Base-by-base conservation (phyloP, 1,140 invertebrate species). In the Drosophila mauritiana region DNA sequence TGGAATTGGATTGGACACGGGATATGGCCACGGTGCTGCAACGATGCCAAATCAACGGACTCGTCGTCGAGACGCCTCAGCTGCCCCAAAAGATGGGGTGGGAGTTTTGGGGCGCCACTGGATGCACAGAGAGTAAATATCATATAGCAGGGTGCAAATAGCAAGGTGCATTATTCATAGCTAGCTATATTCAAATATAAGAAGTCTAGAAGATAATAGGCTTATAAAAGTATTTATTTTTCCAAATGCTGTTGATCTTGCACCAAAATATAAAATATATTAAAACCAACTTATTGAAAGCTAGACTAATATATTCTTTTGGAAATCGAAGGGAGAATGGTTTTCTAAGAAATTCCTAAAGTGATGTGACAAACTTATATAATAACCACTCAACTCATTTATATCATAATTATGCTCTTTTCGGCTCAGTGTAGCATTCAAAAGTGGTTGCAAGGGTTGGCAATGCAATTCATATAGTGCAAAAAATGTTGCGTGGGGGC, bases 1-100 rank as follows among this genome's bases (percentile, higher is more conserved):
- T 78, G 76, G 84, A 88, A 88, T 88, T 88, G 83, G 83, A 88
- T 83, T 88, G 83, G 83, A 88, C 63, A 76, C 48, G 59, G 64
- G 64, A 68, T 68, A 62, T 68, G 43, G 64, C 59, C 59, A 65
- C 64, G 31, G 55, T 48, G 80, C 63, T 64, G 73, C 63, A 63
- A 64, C 78, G 39, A 65, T 57, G 65, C 75, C 83, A 88, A 88
- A 88, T 88, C 83, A 88, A 89, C 83, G 82, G 79, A 68, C 73
- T 59, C 61, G 46, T 76, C 81, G 81, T 80, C 68, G 83, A 86
- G 82, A 88, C 82, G 83, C 83, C 82, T 83, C 81, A 69, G 74
- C 68, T 49, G 68, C 27, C 45, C 25, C 65, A 48, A n/a, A 56
- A 62, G 45, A 31, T 31, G 25, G 55, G 43, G 17, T 17, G 17